Percentiles rank a stretch among this genome's conserved stretches.
Evolutionary conservation across 2,113 vertebrate species (phyloP).

Genomic region (Bambusicola thoracicus): DNA sequence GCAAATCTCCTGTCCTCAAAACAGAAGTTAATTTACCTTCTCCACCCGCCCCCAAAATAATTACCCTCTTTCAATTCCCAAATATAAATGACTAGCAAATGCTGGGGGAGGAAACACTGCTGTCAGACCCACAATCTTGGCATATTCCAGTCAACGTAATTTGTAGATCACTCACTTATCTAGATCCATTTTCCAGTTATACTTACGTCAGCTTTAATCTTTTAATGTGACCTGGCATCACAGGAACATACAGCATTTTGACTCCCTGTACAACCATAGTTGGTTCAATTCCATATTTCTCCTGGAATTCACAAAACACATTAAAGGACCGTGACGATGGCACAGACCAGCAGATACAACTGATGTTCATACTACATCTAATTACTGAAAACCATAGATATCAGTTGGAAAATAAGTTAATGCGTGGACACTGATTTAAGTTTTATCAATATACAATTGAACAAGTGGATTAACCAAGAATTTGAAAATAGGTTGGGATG

Average conservation of each 20-base stretch:
- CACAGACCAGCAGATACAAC: neutral
- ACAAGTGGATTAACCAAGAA: neutral
- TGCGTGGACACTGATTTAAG: fast-evolving
- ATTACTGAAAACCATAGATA: neutral
- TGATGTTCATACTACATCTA: neutral
- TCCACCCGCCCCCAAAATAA: no score
- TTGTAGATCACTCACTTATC: fast-evolving
- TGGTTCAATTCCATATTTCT: conserved; percentile 95
- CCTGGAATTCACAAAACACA: conserved; percentile 77
- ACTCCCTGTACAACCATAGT: conserved; percentile 98
- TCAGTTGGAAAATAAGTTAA: neutral
- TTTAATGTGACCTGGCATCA: conserved; percentile 97
- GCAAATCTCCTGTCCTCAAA: neutral
- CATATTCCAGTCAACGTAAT: neutral
- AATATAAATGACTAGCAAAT: neutral
- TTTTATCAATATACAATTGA: neutral
- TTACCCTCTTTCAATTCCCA: neutral
- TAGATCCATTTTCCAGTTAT: neutral
- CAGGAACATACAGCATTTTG: conserved; percentile 98
- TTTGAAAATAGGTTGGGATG: neutral
- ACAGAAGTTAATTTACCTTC: neutral
- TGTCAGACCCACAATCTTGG: neutral
- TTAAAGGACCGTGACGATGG: neutral
- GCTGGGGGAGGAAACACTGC: neutral
- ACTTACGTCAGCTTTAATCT: conserved; percentile 96